Conservation (phyloP, 2,113 vertebrate genomes). For the Vombatus ursinus region DNA sequence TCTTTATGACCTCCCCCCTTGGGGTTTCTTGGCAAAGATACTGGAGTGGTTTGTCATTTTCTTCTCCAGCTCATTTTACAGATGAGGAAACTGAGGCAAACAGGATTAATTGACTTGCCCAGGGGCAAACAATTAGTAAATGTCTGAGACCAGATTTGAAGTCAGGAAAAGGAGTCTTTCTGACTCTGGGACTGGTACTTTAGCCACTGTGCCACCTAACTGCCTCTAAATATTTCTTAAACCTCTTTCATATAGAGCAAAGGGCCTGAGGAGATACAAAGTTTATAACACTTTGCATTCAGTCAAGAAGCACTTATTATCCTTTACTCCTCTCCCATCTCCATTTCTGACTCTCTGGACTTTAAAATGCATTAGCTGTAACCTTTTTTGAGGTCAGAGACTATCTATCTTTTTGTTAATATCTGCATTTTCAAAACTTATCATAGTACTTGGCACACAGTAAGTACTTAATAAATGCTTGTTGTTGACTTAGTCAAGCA, state of each 20-base stretch:
- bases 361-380: neutral
- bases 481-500: conserved; percentile 42
- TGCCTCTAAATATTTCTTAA: neutral
- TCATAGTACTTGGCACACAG: neutral
- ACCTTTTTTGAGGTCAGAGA: neutral
- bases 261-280: neutral
- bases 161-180: too few species aligned
- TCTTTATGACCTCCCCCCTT: too few species aligned
- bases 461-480: conserved; percentile 29
- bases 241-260: neutral
- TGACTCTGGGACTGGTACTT: too few species aligned
- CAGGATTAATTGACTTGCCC: too few species aligned
- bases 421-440: neutral
- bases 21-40: too few species aligned
- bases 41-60: too few species aligned
- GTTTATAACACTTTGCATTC: neutral
- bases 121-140: too few species aligned
- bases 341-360: neutral
- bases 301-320: neutral
- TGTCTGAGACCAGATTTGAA: too few species aligned
- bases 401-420: neutral
- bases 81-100: too few species aligned
- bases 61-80: too few species aligned
- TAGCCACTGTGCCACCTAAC: too few species aligned
- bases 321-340: neutral